A percentile compares a stretch with the other conserved stretches of the same genome.
Evolutionary conservation across 2,797 vertebrate genomes (phyloP).

Genomic region (Cuniculus paca): DNA sequence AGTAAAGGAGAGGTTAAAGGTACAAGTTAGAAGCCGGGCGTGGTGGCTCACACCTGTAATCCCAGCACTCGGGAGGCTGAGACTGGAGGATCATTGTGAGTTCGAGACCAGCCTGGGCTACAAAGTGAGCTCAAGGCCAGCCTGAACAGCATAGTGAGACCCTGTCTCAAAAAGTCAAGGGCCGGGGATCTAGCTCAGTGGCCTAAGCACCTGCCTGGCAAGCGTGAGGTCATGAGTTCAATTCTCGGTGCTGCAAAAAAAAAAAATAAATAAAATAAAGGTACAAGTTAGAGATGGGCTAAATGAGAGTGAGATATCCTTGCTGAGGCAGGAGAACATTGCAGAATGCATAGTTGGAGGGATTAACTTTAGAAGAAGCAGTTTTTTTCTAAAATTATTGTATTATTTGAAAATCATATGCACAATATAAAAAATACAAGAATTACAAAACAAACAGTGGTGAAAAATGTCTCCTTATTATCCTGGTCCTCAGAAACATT

Average conservation of each 20-base stretch:
- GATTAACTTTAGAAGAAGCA: slow-evolving; percentile 35
- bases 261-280: too few species aligned
- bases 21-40: not conserved
- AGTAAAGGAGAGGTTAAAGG: slow-evolving; percentile 24
- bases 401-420: slow-evolving; percentile 63
- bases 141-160: too few species aligned
- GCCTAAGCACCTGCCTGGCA: too few species aligned
- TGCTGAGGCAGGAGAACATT: slow-evolving; percentile 22
- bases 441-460: slow-evolving; percentile 38
- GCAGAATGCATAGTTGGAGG: not conserved
- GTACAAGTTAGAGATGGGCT: not conserved
- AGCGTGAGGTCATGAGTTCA: too few species aligned
- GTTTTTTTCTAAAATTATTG: slow-evolving; percentile 47
- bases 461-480: slow-evolving; percentile 51
- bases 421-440: not conserved
- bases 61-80: too few species aligned
- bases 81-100: too few species aligned
- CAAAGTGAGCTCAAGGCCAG: too few species aligned
- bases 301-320: not conserved
- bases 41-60: too few species aligned
- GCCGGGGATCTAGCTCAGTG: too few species aligned
- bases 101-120: too few species aligned
- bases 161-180: too few species aligned
- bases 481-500: not conserved
- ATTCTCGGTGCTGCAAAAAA: too few species aligned